Evolutionary conservation across 2,888 invertebrate species (phyloP).

Genomic region (Tipula confusa): DNA sequence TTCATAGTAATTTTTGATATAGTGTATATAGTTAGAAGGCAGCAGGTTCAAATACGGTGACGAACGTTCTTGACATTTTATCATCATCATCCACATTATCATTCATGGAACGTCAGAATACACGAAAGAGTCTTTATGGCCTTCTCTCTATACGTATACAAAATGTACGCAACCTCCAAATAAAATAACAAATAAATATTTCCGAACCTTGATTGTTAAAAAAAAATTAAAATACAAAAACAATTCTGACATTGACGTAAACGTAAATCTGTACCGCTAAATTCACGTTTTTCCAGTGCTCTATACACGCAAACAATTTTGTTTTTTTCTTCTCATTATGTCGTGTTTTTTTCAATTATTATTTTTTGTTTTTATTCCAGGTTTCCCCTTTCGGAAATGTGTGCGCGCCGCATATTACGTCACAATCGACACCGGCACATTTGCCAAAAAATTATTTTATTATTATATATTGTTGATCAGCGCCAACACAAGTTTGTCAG

Average conservation of each 20-base stretch:
- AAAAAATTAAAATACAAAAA: neutral
- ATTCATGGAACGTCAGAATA: neutral
- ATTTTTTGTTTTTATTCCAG: neutral
- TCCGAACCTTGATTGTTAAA: neutral
- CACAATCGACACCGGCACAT: neutral
- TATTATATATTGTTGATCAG: neutral
- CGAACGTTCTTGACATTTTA: neutral
- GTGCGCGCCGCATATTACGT: constrained; percentile 9
- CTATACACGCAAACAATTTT: neutral
- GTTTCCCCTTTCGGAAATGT: neutral
- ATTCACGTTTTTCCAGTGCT: neutral
- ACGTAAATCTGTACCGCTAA: neutral
- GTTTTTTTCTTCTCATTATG: neutral
- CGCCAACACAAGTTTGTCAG: neutral
- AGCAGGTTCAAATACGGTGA: neutral
- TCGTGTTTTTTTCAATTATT: neutral
- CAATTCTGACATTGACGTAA: neutral
- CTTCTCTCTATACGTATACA: neutral
- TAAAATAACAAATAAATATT: neutral
- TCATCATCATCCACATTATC: neutral
- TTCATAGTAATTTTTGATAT: neutral
- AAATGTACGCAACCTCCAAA: neutral
- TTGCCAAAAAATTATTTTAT: neutral
- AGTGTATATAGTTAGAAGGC: too few species aligned
- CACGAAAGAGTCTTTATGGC: neutral